Base-by-base conservation (phyloP, 2,888 invertebrate species). In the Salpingus planirostris region DNA sequence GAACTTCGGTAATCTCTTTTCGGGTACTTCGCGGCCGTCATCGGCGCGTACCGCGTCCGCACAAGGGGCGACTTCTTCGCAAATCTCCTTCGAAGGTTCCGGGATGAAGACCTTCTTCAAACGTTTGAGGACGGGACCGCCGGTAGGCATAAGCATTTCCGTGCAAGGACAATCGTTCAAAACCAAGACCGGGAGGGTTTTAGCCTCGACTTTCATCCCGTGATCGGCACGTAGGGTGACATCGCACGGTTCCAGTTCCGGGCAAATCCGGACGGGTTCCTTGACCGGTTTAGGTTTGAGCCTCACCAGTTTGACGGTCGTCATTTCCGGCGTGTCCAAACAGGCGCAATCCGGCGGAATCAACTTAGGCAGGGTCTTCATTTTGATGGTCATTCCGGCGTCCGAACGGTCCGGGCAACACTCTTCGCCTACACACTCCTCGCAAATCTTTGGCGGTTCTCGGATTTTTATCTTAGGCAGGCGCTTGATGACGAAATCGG, bases 241-340 rank as follows among this genome's bases (percentile, higher is more conserved):
- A 36, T 8, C 8, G 8, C 22, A 7, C 12, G 21, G 31, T 32
- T 15, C 22, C 21, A 21, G 24, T 30, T 11, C 14, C 14, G 2
- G 40, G 43, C 11, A 38, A 37, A 3, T 23, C 23, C 18, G 15
- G 6, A 38, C 8, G 10, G 22, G 24, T 8, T 29, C 30, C 15
- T 40, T 42, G 11, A 33, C 33, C 13, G 42, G 25, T 11, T 40
- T 33, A 13, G 8, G 7, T 14, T 42, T 27, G 2, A 30, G 23
- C 6, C 24, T 29, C 4, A 27, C 36, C 10, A 24, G 25, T 27
- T 29, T 25, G 26, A 11, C 30, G 32, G 5, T 24, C 33, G 30
- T 40, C 28, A 21, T 27, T 33, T 7, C 31, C 11, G n/a, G 27
- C 27, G 10, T 18, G 3, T 39, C 36, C n/a, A 29, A 15, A 21